Evolutionary conservation across 2,888 invertebrate species (phyloP).

Genomic region (Carterocephalus palaemon): DNA sequence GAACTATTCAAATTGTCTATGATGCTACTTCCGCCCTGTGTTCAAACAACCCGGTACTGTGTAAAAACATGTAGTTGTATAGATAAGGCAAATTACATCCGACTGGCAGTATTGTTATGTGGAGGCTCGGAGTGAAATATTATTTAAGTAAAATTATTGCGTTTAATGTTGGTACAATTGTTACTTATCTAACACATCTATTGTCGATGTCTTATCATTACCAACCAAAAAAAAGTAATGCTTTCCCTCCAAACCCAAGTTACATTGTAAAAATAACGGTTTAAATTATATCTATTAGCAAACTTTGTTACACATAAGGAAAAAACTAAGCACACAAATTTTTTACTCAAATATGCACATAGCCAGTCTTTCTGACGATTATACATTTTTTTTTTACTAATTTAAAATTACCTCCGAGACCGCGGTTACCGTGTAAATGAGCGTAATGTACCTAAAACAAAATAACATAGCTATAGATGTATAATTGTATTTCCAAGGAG

Average conservation of each 20-base stretch:
- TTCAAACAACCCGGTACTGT: slow-evolving; percentile 8
- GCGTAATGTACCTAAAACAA: slow-evolving; percentile 7
- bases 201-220: no score
- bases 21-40: slow-evolving; percentile 10
- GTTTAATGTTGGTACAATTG: no score
- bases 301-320: slow-evolving; percentile 10
- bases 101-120: slow-evolving; percentile 27
- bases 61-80: slow-evolving; percentile 11
- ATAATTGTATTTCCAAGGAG: no score
- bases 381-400: slow-evolving; percentile 31
- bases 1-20: slow-evolving; percentile 16
- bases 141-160: slow-evolving; percentile 6
- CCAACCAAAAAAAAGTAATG: no score
- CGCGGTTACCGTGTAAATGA: not conserved
- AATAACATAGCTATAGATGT: no score
- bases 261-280: not conserved
- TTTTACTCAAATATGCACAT: slow-evolving; percentile 30
- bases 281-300: not conserved
- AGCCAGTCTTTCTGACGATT: slow-evolving; percentile 40
- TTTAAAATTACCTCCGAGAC: slow-evolving; percentile 10
- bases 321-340: slow-evolving; percentile 10
- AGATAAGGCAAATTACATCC: slow-evolving; percentile 8
- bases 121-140: slow-evolving; percentile 7
- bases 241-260: no score
- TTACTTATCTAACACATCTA: no score